Evolutionary conservation across 1,140 invertebrate species (phyloP).

Genomic region (Ceratina australensis): DNA sequence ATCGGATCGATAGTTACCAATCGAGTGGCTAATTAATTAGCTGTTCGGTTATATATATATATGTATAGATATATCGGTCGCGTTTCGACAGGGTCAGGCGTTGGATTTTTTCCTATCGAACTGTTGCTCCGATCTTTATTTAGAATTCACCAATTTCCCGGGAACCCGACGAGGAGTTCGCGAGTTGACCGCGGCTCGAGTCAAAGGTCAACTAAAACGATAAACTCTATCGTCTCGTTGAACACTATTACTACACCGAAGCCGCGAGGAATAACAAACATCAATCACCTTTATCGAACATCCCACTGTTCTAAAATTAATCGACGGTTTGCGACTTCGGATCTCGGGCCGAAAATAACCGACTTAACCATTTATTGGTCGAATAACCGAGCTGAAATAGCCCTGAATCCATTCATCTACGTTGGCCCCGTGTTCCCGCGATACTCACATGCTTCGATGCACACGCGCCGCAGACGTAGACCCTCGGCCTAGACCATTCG

Average conservation of each 20-base stretch:
- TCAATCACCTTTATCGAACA: no score
- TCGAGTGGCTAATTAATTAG: conserved; percentile 27
- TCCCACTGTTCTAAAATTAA: neutral
- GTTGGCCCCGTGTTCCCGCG: neutral
- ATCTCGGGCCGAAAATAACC: neutral
- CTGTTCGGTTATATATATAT: conserved; percentile 4
- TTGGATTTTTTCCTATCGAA: no score
- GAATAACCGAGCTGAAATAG: neutral
- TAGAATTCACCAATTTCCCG: no score
- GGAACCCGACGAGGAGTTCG: no score
- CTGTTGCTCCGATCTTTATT: no score
- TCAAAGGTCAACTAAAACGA: conserved; percentile 54
- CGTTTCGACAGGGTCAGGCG: neutral
- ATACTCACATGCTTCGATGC: conserved; percentile 82
- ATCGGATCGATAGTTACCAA: conserved; percentile 31
- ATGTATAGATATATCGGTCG: no score
- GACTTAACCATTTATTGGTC: conserved; percentile 1
- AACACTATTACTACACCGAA: conserved; percentile 1
- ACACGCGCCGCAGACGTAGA: conserved; percentile 90
- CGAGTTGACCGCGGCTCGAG: neutral
- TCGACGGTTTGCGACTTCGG: neutral
- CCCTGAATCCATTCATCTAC: neutral
- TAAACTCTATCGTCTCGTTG: conserved; percentile 42
- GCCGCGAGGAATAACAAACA: no score
- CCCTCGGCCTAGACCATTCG: conserved; percentile 88